Evolutionary conservation across 2,888 invertebrate species (phyloP), one percentile per base, ranked within the genome.

Genomic region (Zonitis immaculata): DNA sequence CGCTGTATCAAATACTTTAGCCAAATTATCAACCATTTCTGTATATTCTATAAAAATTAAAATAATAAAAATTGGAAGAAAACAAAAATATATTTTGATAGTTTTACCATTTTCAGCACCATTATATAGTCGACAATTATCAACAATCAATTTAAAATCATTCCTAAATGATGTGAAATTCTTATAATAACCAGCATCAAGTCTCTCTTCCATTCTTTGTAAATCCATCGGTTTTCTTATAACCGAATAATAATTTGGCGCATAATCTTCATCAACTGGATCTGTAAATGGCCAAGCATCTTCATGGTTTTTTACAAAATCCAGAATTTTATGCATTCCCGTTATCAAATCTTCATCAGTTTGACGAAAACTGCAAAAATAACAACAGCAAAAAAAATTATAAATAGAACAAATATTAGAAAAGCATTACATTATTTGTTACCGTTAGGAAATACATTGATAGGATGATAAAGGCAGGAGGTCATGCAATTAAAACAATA

Each of bases 221-320:
- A 95, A 79, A 74, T 93, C 92, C 92, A 95, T 94, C 0, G 95
- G 95, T 61, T 80, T 81, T 60, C 87, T 75, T 35, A 87, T 87
- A 25, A 87, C 84, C 0, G 86, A 82, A 69, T 87, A 87, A 71
- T 87, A 89, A 74, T 90, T 88, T 0, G 95, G 95, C 0, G 95
- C 95, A 72, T 90, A 91, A 69, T 91, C 90, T 71, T 95, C 94
- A 67, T 94, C 91, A 1, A 95, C 95, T 0, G 95, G 91, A 70
- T 94, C 92, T 72, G 90, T 82, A 76, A 96, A 95, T 0, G 95
- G 95, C 95, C 95, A 95, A 0, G 95, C 92, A 73, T 95, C 94
- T 52, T 89, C 86, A 72, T 95, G 93, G 66, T 88, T 86, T 68
- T 89, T 91, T 32, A 95, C 83, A 67, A 88, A 85, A 72, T 93